Evolutionary conservation across 2,113 vertebrate species (phyloP), one percentile per base, ranked within the genome.

Genomic region (Bostrychus sinensis): DNA sequence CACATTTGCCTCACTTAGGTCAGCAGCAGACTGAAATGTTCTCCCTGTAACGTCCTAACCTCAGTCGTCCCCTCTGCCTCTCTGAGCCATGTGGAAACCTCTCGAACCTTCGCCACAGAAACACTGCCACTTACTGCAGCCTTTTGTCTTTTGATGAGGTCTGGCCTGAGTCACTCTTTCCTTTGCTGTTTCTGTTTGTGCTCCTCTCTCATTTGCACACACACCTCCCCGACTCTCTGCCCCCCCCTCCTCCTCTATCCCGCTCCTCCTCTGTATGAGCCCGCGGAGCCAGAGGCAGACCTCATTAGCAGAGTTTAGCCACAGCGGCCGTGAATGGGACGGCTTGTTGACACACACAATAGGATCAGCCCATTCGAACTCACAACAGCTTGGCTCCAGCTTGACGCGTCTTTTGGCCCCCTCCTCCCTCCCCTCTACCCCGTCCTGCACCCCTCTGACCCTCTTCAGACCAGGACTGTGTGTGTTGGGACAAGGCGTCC

Each of bases 251-350:
- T 38, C 20, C 50, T 7, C 46, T 26, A 11, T 17, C 7, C 25
- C 14, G 10, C 12, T 13, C 23, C 22, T 69, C 36, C 25, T 50
- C 43, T 69, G 20, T 43, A 53, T 41, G 62, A 86, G 73, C 80
- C 8, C 62, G 78, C 71, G 56, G 70, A 75, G 82, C 78, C 84
- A 88, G 75, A 81, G 88, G 89, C 86, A 74, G 87, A 48, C 82
- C 90, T 93, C 91, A 91, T 93, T 92, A 91, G 88, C 79, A 86
- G 84, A 86, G 85, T 90, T 92, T 89, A 89, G 84, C 84, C 80
- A 88, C 88, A 90, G 85, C 85, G 84, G 80, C 83, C 37, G 83
- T 89, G 82, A 91, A 91, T 88, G 85, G 82, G 84, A 70, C 67
- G 62, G 89, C 86, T 91, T 91, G 87, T 90, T 88, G 83, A 89